phyloP scores from a whole-genome alignment of 2,113 vertebrate species.

The Steatornis caripensis region DNA sequence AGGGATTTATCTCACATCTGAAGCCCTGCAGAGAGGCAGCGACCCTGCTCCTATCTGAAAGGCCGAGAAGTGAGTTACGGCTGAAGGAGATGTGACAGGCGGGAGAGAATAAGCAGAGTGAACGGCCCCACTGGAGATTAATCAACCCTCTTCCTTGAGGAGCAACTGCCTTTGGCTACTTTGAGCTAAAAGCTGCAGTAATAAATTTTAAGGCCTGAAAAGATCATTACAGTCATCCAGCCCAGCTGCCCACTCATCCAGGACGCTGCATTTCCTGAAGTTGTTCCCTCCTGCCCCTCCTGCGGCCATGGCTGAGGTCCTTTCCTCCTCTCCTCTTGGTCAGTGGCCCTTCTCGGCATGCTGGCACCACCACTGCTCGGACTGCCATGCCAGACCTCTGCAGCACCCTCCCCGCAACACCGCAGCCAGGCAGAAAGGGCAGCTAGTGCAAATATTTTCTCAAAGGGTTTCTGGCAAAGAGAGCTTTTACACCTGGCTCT shows the following conservation, averaged over 20 bases:
- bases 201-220: constrained; percentile 56
- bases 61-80: not conserved
- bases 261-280: constrained; percentile 12
- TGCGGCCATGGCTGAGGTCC: not conserved
- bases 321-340: not conserved
- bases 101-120: not conserved
- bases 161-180: constrained; percentile 37
- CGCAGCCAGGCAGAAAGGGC: not conserved
- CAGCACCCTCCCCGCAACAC: not conserved
- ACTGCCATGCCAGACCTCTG: not conserved
- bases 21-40: constrained; percentile 36
- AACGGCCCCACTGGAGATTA: not conserved
- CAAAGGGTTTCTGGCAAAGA: not conserved
- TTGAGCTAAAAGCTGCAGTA: not conserved
- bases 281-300: not conserved
- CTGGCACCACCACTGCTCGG: fast-evolving
- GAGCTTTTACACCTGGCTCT: not conserved
- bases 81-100: constrained; percentile 53
- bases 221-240: constrained; percentile 29
- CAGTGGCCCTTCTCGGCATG: not conserved
- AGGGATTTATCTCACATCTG: constrained; percentile 49
- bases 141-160: not conserved
- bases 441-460: not conserved
- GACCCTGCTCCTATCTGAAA: constrained; percentile 3
- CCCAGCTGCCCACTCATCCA: not conserved